phyloP scores from a whole-genome alignment of 2,888 invertebrate genomes.

The Macrophya annulata region DNA sequence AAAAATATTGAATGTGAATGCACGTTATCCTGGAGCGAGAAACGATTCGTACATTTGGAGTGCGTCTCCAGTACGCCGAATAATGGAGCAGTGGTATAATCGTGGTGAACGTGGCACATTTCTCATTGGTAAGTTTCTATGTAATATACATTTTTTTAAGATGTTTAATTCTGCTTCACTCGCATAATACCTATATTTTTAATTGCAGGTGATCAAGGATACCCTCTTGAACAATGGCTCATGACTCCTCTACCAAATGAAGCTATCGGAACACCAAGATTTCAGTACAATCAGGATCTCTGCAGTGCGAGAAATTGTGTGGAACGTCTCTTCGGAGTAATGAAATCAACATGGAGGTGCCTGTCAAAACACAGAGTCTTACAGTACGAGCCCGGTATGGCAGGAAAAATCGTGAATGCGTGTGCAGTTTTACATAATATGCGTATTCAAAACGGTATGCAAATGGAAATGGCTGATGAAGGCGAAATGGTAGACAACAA shows the following conservation, averaged over 20 bases:
- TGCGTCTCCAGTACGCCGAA: conserved; percentile 49
- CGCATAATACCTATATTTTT: conserved; percentile 29
- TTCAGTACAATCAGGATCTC: conserved; percentile 43
- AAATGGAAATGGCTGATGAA: conserved; percentile 45
- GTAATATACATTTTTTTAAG: background rate
- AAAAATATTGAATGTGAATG: conserved; percentile 20
- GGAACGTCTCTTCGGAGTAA: too few relatives aligned
- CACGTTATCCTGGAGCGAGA: too few relatives aligned
- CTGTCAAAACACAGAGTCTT: too few relatives aligned
- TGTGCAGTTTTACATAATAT: conserved; percentile 63
- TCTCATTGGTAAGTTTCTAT: conserved; percentile 41
- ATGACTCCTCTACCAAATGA: conserved; percentile 56
- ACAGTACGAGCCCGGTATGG: conserved; percentile 33
- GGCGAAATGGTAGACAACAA: background rate
- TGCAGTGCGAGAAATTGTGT: conserved; percentile 44
- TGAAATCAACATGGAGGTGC: too few relatives aligned
- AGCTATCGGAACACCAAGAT: conserved; percentile 53
- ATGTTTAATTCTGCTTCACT: conserved; percentile 29
- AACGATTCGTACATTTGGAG: too few relatives aligned
- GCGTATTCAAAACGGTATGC: conserved; percentile 54
- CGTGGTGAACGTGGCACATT: conserved; percentile 51
- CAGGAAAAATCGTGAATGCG: conserved; percentile 62
- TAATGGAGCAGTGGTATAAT: conserved; percentile 55
- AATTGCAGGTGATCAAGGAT: conserved; percentile 56
- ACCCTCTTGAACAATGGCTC: conserved; percentile 55